Evolutionary conservation across 2,113 vertebrate species (phyloP), one percentile per base, ranked within the genome.

Genomic region (Eublepharis macularius): DNA sequence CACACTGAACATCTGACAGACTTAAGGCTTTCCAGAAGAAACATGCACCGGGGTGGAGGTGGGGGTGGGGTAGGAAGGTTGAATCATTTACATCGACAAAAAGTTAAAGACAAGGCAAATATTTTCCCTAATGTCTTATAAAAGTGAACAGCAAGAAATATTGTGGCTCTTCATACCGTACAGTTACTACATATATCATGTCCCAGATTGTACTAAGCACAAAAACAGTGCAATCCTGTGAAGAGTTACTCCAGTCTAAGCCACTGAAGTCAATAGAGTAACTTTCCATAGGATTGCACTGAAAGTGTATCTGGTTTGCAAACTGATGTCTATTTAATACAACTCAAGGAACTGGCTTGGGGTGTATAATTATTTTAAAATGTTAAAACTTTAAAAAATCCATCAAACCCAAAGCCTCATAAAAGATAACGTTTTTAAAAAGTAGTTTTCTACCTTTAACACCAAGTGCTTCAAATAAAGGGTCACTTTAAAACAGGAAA

Each of bases 11-110:
- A 91, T 92, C 90, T 93, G 92, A 90, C 92, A 90, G 96, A 94
- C 96, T 97, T 98, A 99, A 99, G 98, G 98, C 98, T 98, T 96
- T 95, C 96, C 92, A 96, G 95, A 95, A 96, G 95, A 87, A 95
- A 96, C 94, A 92, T 49, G 92, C 91, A 96, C 93, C 95, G 95
- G 94, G 94, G 47, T 89, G 60, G 60, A 63, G 19, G 26, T 24
- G 45, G 45, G 5, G 45, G 57, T 7, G 60, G 60, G 26, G 3
- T 63, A n/a, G n/a, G n/a, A n/a, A n/a, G n/a, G 60, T 96, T 92
- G 89, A 92, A 95, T 95, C 91, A 95, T 95, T 95, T 93, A 96
- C 93, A 94, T 86, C 94, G 94, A 94, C 84, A 88, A 41, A 95
- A 96, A 94, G 93, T 92, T 94, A 91, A 91, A 92, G 94, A 96